Percentiles rank a stretch among this genome's conserved stretches.
phyloP scores from a whole-genome alignment of 2,797 vertebrate species.

The Hylomyscus alleni region DNA sequence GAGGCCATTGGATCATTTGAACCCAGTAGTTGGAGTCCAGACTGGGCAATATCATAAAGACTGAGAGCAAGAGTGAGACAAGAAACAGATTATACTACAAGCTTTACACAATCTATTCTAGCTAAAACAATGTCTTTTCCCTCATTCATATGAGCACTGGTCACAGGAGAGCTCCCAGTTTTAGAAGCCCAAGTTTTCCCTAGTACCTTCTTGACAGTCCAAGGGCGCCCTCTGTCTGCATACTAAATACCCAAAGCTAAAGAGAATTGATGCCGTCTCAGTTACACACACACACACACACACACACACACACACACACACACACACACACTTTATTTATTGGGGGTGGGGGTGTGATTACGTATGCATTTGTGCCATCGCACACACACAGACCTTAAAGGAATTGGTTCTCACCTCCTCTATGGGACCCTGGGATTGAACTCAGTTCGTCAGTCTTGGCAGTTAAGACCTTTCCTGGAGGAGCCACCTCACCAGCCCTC shows the following conservation, averaged over 20 bases:
- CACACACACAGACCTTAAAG: neutral
- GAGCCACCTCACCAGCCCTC: neutral
- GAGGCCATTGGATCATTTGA: neutral
- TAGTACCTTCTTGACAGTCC: neutral
- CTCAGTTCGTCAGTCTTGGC: neutral
- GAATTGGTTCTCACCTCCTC: neutral
- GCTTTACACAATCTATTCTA: conserved; percentile 22
- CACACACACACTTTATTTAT: neutral
- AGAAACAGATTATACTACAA: neutral
- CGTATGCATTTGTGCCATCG: neutral
- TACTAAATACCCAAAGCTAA: conserved; percentile 26
- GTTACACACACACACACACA: neutral
- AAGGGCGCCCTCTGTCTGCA: conserved; percentile 80
- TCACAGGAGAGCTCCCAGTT: neutral
- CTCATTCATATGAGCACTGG: neutral
- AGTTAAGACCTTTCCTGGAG: neutral
- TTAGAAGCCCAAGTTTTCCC: neutral
- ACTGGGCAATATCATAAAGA: neutral
- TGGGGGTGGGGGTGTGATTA: neutral
- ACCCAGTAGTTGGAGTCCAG: neutral
- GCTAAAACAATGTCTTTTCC: conserved; percentile 23
- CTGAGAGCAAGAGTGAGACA: neutral
- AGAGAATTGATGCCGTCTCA: neutral
- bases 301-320: neutral
- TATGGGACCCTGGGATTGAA: neutral